Base-by-base conservation (phyloP, 2,888 invertebrate species). In the Seira sanloemensis region DNA sequence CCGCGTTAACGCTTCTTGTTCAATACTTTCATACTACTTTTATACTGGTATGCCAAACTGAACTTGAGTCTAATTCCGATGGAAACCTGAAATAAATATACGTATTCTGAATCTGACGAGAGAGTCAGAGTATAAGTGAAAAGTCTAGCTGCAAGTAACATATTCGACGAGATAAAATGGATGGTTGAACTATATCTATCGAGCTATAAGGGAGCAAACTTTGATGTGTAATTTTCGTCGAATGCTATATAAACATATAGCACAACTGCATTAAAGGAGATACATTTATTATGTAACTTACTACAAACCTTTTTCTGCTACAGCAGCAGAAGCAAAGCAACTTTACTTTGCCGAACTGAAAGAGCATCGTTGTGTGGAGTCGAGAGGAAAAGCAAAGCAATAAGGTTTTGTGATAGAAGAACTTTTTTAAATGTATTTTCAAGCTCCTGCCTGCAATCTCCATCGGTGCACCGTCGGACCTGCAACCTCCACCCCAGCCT, bases 81-180 rank as follows among this genome's bases (percentile, higher is more conserved):
- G 12, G 46, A 12, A 9, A 46, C 46, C 5, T 46, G 12, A 9
- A 9, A n/a, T n/a, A n/a, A n/a, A n/a, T n/a, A n/a, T n/a, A n/a
- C n/a, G n/a, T n/a, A n/a, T n/a, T n/a, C n/a, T n/a, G n/a, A n/a
- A n/a, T n/a, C n/a, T n/a, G n/a, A n/a, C 66, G 50, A 72, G 58
- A 26, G 65, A 72, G 72, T 66, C 25, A 66, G 76, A 80, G 58
- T 81, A 71, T 82, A 77, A 77, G 76, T 82, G 76, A 82, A 82
- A 82, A 82, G 76, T 77, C 67, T 82, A 25, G 82, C 82, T 82
- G 82, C 76, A 82, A 82, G 77, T 72, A 76, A 82, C 25, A 50
- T 68, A 81, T 81, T 76, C 27, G 69, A 81, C 50, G 75, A 26
- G 50, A 37, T 19, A 73, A 9, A 24, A 76, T 75, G 75, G 75